Base-by-base conservation (phyloP, 2,888 invertebrate genomes). In the Ryuthela nishihirai region DNA sequence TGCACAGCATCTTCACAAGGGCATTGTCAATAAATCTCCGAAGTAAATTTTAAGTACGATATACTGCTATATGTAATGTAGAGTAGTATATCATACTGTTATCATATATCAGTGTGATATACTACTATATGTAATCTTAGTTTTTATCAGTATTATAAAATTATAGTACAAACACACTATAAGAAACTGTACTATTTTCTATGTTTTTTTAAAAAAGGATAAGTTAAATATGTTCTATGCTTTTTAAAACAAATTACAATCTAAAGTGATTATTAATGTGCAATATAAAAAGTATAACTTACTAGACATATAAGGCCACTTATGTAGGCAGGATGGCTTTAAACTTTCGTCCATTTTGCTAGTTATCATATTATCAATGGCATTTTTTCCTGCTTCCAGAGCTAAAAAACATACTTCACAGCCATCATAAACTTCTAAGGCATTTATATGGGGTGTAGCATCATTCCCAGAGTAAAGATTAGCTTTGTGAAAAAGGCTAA, bases 391-490 rank as follows among this genome's bases (percentile, higher is more conserved):
- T 70, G 87, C 85, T 67, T 89, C 88, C 53, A 90, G 74, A 2
- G 88, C 88, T 56, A 83, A 76, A n/a, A 82, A 79, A 18, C 85
- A 84, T 18, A 87, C 85, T 69, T 91, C 88, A 70, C 91, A 89
- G 6, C 90, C 88, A 76, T 95, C 94, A 3, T 43, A 48, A 9
- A 54, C 23, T 32, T 63, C 56, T 24, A 65, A 35, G 17, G 42
- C 44, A 34, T 60, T 60, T 10, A 38, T 15, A 17, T 32, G 18
- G 3, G 43, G 20, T 17, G 32, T 23, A 3, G 21, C 17, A 15
- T 54, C 35, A 9, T 10, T 17, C n/a, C 39, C 45, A 9, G 43
- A 35, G n/a, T 49, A 58, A 36, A 58, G 44, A 47, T 49, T 52
- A 26, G 43, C 55, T 42, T 69, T 69, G 34, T 65, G 48, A 25